These are phyloP conservation scores for Galleria mellonella DNA, from an alignment of 1,140 invertebrate species.

Conservation along the genomic window DNA sequence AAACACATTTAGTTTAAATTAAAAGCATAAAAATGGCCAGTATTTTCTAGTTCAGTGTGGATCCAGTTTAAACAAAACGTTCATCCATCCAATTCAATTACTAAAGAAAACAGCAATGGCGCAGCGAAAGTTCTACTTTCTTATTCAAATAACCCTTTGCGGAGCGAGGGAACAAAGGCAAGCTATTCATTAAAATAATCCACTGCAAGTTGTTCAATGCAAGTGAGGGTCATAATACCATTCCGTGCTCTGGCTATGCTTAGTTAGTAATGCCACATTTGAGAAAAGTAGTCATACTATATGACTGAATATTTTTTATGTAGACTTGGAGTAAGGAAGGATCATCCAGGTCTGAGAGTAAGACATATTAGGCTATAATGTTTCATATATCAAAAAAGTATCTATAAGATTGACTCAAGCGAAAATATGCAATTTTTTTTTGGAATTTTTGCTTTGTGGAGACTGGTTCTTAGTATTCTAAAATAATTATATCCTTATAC, in stretches of 20 bases:
- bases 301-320: too few relatives aligned
- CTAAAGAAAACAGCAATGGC: slow-evolving; percentile 44
- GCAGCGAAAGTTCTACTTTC: slow-evolving; percentile 51
- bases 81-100: slow-evolving; percentile 58
- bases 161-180: slow-evolving; percentile 39
- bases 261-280: too few relatives aligned
- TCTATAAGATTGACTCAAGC: too few relatives aligned
- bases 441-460: too few relatives aligned
- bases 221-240: not conserved
- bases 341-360: too few relatives aligned
- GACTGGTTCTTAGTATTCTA: too few relatives aligned
- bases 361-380: too few relatives aligned
- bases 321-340: too few relatives aligned
- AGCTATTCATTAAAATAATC: slow-evolving; percentile 56
- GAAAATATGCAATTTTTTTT: too few relatives aligned
- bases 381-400: too few relatives aligned
- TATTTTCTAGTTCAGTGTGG: slow-evolving; percentile 11
- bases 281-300: too few relatives aligned
- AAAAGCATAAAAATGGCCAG: slow-evolving; percentile 7
- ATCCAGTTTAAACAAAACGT: slow-evolving; percentile 24
- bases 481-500: too few relatives aligned
- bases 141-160: slow-evolving; percentile 55
- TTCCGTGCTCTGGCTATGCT: not conserved
- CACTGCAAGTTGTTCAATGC: slow-evolving; percentile 20
- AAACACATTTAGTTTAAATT: slow-evolving; percentile 23